Conservation (phyloP, 2,797 vertebrate genomes). For the Meriones psammophilus region DNA sequence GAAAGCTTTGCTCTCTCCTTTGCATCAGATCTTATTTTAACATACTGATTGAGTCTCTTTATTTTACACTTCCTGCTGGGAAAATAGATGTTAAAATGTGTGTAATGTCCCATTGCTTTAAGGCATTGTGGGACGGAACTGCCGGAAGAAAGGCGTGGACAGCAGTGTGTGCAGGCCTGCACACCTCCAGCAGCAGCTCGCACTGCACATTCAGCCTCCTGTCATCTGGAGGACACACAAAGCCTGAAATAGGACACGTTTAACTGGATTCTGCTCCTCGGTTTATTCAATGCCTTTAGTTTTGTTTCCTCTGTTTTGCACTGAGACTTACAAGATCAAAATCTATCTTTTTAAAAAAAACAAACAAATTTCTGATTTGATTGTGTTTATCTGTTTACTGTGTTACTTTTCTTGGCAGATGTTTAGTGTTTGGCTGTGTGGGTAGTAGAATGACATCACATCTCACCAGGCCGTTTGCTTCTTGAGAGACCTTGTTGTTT, state of each 20-base stretch:
- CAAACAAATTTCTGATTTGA: constrained; percentile 33
- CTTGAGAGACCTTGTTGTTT: neutral
- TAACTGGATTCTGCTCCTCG: constrained; percentile 46
- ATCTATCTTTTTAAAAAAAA: neutral
- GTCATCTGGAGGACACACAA: neutral
- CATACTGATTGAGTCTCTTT: constrained; percentile 83
- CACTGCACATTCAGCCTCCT: neutral
- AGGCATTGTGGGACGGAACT: constrained; percentile 71
- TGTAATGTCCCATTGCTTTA: constrained; percentile 81
- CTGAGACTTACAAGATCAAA: neutral
- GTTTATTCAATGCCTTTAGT: constrained; percentile 27
- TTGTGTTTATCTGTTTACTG: constrained; percentile 8
- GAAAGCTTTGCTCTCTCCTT: constrained; percentile 76
- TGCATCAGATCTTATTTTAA: constrained; percentile 83
- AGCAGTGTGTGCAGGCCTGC: neutral
- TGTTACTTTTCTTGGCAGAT: constrained; percentile 15
- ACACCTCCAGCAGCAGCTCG: constrained; percentile 32
- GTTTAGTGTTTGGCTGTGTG: neutral
- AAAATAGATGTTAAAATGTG: constrained; percentile 80
- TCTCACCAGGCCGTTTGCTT: neutral
- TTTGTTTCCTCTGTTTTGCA: neutral
- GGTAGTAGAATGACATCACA: constrained; percentile 7
- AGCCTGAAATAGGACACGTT: neutral
- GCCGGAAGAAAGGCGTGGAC: constrained; percentile 32
- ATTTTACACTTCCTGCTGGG: constrained; percentile 80